Percentiles rank a stretch among this genome's conserved stretches.
These are phyloP conservation scores for Jacana jacana DNA, from an alignment of 2,113 vertebrate species.

Conservation along the genomic window DNA sequence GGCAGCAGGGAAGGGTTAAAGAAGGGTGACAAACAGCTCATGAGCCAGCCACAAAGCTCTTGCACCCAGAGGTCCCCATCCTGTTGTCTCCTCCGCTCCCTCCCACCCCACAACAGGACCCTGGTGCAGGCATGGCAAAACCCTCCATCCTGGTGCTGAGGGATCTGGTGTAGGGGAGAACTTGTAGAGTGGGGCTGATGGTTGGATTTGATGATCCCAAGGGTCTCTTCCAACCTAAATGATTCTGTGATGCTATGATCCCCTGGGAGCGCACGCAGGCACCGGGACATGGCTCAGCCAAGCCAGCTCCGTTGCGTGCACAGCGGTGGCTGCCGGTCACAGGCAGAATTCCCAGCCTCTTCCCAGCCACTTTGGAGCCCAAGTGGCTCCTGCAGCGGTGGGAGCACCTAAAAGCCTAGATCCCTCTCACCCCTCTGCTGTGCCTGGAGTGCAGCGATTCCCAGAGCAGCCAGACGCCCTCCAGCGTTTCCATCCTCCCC, in stretches of 20 bases:
- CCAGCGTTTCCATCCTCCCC: fast-evolving
- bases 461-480: neutral
- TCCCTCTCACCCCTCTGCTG: neutral
- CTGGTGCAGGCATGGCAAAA: fast-evolving
- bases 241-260: no score
- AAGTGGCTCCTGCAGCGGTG: neutral
- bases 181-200: no score
- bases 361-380: neutral
- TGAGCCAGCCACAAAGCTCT: neutral
- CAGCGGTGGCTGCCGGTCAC: neutral
- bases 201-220: no score
- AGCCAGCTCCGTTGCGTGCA: fast-evolving
- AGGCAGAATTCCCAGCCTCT: neutral
- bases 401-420: fast-evolving
- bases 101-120: no score
- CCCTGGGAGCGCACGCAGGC: fast-evolving
- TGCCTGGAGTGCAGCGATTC: neutral
- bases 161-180: no score
- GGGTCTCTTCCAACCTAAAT: no score
- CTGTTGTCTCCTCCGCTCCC: neutral
- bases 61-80: fast-evolving
- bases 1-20: neutral
- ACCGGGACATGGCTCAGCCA: fast-evolving
- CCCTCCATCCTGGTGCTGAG: no score
- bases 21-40: fast-evolving